Base-by-base conservation (phyloP, 2,888 invertebrate species). In the Ctena decussata region DNA sequence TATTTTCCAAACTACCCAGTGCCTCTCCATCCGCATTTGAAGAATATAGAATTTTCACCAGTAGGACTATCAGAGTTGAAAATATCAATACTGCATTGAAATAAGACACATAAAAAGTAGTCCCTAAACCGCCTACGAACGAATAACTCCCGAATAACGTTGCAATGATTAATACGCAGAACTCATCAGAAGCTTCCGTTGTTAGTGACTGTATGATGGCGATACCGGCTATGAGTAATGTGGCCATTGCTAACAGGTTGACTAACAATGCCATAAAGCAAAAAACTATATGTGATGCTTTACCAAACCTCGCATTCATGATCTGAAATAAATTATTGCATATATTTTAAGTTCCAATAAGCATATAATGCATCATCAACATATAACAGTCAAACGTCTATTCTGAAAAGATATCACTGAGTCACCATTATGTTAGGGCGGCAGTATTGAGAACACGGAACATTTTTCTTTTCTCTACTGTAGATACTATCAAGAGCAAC, bases 21-120 rank as follows among this genome's bases (percentile, higher is more conserved):
- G 86, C 74, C 5, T 57, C 53, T 15, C 49, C 82, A 21, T 73
- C 80, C n/a, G 77, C 82, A 21, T 85, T 89, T 18, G 88, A 80
- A 0, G 80, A 71, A 77, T 92, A 92, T 57, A 92, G 85, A n/a
- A 93, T 89, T 72, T 90, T 91, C n/a, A 91, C 78, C 60, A 89
- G 91, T 65, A 94, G 90, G 32, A 89, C 84, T 30, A 92, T 80
- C 35, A 94, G 85, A 0, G 92, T 89, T 15, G 86, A 79, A 75
- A 93, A 94, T 27, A 94, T 92, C 24, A 94, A 80, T 24, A 90
- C 86, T 8, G 92, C 89, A 85, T 94, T 94, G 90, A 94, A 94
- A 84, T 95, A 95, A 8, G 94, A 94, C 30, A 95, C 94, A 78
- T 95, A 95, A 77, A 95, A 95, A 0, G 94, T 94, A 15, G 94